phyloP scores from a whole-genome alignment of 2,888 invertebrate species.

The Junonia oenone region DNA sequence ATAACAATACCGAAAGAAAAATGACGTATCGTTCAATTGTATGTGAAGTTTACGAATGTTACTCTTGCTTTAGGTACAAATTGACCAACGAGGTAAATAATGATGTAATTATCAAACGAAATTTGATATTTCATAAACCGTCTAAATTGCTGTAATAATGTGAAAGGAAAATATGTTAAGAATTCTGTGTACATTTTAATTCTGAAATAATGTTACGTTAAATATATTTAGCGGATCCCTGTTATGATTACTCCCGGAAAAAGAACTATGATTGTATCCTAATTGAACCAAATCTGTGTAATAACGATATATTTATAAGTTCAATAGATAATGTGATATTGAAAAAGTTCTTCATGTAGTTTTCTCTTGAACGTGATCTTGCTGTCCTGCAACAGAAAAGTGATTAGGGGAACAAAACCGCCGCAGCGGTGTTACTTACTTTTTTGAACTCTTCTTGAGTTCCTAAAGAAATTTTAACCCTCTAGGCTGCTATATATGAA shows the following conservation, averaged over 20 bases:
- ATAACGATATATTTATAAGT: neutral
- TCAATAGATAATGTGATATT: neutral
- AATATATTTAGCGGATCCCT: neutral
- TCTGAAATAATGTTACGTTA: neutral
- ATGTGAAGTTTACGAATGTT: neutral
- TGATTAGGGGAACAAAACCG: constrained; percentile 35
- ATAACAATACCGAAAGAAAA: neutral
- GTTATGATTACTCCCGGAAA: neutral
- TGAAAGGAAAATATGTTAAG: neutral
- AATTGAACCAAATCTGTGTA: neutral
- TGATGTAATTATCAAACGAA: neutral
- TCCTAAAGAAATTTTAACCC: constrained; percentile 72
- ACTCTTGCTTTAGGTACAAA: neutral
- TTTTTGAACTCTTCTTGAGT: constrained; percentile 74
- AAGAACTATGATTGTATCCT: neutral
- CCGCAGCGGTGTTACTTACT: constrained; percentile 59
- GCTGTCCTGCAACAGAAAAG: constrained; percentile 54
- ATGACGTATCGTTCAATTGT: neutral
- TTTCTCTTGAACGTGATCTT: constrained; percentile 23
- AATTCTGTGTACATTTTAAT: neutral
- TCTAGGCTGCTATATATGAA: constrained; percentile 67
- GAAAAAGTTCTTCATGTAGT: neutral
- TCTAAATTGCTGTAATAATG: neutral
- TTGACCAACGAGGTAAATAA: neutral
- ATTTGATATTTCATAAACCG: neutral